Conservation (phyloP, 92 coral and sea anemone species). For the Virgularia gustaviana region DNA sequence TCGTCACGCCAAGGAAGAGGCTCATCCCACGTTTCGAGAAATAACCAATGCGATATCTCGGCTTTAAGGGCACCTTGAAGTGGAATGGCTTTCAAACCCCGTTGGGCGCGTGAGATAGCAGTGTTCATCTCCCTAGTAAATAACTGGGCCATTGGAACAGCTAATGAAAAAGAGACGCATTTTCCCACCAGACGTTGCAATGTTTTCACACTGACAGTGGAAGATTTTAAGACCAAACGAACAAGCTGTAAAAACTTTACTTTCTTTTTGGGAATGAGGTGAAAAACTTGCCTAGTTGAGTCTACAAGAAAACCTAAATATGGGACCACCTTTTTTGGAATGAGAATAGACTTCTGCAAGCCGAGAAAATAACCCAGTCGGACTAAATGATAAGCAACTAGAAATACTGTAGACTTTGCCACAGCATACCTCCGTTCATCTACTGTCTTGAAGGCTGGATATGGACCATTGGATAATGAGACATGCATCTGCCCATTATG, state of each 20-base stretch:
- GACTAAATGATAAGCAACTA: too few species aligned
- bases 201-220: slow-evolving; percentile 12
- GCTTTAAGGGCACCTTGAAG: slow-evolving; percentile 13
- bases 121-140: slow-evolving; percentile 48
- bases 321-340: slow-evolving; percentile 14
- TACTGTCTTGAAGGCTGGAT: too few species aligned
- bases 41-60: slow-evolving; percentile 51
- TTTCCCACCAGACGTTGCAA: slow-evolving; percentile 44
- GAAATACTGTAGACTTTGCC: too few species aligned
- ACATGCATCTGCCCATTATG: too few species aligned
- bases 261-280: slow-evolving; percentile 24
- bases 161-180: slow-evolving; percentile 43
- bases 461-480: too few species aligned
- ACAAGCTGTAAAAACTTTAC: slow-evolving; percentile 26
- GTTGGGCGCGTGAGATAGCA: slow-evolving; percentile 38
- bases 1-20: slow-evolving; percentile 42
- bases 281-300: slow-evolving; percentile 31
- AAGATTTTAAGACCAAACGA: slow-evolving; percentile 4
- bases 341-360: slow-evolving; percentile 5
- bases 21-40: slow-evolving; percentile 39
- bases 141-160: slow-evolving; percentile 44
- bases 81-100: slow-evolving; percentile 22
- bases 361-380: too few species aligned
- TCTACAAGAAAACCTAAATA: slow-evolving; percentile 38
- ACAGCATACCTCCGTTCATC: too few species aligned